Evolutionary conservation across 2,797 vertebrate species (phyloP).

Genomic region (Phalanger gymnotis): DNA sequence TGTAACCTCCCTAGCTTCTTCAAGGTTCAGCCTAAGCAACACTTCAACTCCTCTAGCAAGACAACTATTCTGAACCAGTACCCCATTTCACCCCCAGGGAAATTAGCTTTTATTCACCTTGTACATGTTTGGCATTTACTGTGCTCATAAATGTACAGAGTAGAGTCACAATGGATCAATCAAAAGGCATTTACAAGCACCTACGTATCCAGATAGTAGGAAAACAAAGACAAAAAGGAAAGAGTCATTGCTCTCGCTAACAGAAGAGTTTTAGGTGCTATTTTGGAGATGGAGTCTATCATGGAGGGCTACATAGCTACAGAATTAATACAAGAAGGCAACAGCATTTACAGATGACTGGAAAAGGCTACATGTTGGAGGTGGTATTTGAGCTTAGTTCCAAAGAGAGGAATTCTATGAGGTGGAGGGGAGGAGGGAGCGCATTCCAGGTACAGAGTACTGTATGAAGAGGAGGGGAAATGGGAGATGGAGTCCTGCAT

Average conservation of each 20-base stretch:
- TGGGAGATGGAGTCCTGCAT: neutral
- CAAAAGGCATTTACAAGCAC: neutral
- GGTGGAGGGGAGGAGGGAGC: neutral
- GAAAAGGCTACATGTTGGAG: neutral
- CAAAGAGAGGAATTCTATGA: neutral
- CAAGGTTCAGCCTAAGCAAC: neutral
- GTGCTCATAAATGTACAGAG: neutral
- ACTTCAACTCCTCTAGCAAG: neutral
- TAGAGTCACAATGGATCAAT: neutral
- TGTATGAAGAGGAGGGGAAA: neutral
- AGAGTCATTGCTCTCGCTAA: neutral
- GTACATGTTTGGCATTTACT: neutral
- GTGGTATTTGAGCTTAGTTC: neutral
- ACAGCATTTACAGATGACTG: neutral
- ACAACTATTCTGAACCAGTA: neutral
- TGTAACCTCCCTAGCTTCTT: neutral
- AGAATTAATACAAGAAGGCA: neutral
- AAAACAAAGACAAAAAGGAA: neutral
- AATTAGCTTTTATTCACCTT: neutral
- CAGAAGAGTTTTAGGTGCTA: neutral
- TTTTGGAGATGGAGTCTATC: neutral
- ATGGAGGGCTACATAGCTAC: neutral
- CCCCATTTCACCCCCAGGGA: neutral
- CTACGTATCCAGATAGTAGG: neutral
- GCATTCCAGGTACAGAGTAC: neutral